Conservation (phyloP, 1,140 invertebrate genomes). For the Kradibia gibbosae region DNA sequence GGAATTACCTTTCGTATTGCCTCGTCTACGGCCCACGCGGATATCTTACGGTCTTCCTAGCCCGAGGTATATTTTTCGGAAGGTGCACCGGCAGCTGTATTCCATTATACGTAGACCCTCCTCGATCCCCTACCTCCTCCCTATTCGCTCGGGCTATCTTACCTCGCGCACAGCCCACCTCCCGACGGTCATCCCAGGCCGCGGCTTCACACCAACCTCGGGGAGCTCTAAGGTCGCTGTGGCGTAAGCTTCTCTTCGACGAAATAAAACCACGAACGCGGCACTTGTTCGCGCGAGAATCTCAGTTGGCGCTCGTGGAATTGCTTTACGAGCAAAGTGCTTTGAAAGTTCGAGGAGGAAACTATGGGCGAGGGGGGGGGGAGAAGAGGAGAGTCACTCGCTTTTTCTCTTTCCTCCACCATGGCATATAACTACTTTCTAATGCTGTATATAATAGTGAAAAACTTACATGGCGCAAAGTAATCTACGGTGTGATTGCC, state of each 20-base stretch:
- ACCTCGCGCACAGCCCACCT: too few species aligned
- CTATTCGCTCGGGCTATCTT: too few species aligned
- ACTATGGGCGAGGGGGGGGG: too few species aligned
- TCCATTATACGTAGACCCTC: not conserved
- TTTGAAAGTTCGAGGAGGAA: not conserved
- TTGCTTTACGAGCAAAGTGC: too few species aligned
- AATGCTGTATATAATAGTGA: not conserved
- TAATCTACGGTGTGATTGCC: not conserved
- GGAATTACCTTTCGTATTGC: too few species aligned
- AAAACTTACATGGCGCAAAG: not conserved
- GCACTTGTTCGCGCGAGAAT: not conserved
- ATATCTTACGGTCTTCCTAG: not conserved
- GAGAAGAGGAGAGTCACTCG: not conserved
- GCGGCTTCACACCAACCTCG: not conserved
- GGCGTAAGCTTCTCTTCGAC: not conserved
- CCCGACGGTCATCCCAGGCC: too few species aligned
- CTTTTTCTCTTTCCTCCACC: not conserved
- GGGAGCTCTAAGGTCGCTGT: not conserved
- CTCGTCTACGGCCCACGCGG: not conserved
- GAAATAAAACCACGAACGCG: not conserved
- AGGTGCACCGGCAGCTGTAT: not conserved
- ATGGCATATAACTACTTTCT: not conserved
- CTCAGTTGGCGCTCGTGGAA: not conserved
- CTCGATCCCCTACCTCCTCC: not conserved
- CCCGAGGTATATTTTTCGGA: conserved; percentile 1